phyloP scores from a whole-genome alignment of 2,888 invertebrate species.

The Cotesia congregata region DNA sequence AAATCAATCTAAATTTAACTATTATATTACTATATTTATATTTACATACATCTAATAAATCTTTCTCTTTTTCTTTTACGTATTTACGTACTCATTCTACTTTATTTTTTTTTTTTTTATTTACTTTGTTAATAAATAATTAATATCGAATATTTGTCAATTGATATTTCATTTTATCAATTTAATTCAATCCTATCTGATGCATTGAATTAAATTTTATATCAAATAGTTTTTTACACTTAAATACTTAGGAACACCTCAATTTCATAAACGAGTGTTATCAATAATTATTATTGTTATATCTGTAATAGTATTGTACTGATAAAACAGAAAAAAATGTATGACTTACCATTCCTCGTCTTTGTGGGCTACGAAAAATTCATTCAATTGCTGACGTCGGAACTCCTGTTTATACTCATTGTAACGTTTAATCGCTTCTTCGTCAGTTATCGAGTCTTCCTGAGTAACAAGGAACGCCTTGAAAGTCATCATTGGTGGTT shows the following conservation, averaged over 20 bases:
- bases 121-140: background rate
- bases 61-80: background rate
- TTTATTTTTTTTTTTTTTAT: slow-evolving; percentile 5
- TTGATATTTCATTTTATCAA: background rate
- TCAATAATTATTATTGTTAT: background rate
- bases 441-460: slow-evolving; percentile 97
- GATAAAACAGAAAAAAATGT: background rate
- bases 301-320: background rate
- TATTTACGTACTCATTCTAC: background rate
- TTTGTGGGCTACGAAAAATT: slow-evolving; percentile 98
- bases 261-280: background rate
- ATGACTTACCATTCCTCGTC: slow-evolving; percentile 97
- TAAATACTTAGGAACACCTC: background rate
- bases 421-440: slow-evolving; percentile 96
- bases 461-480: slow-evolving; percentile 96
- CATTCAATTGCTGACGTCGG: slow-evolving; percentile 94
- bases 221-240: background rate
- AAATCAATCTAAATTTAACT: background rate
- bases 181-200: background rate
- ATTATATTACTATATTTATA: slow-evolving; percentile 10
- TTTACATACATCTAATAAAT: slow-evolving; percentile 8
- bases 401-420: slow-evolving; percentile 99
- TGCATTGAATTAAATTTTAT: slow-evolving; percentile 16
- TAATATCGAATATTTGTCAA: background rate
- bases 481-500: slow-evolving; percentile 96